Percentiles rank a stretch among this genome's conserved stretches.
phyloP scores from a whole-genome alignment of 2,797 vertebrate genomes.

The Hydrolagus colliei region DNA sequence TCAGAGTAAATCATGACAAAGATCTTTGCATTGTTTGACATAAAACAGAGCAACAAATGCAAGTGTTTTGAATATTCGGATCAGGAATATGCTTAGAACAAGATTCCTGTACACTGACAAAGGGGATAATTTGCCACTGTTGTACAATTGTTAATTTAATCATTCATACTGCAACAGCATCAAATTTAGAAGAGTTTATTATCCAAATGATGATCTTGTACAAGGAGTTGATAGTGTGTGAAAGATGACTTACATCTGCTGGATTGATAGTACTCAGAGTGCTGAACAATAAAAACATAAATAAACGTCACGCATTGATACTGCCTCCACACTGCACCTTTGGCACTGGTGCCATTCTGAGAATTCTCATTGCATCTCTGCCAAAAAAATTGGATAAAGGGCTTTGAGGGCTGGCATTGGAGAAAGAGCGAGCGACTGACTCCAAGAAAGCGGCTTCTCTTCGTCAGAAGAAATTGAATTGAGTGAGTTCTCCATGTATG shows the following conservation, averaged over 20 bases:
- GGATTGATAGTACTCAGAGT: neutral
- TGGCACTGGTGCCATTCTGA: neutral
- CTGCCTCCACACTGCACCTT: too few relatives aligned
- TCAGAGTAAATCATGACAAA: too few relatives aligned
- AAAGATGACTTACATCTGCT: slow-evolving; percentile 21
- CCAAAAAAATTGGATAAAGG: neutral
- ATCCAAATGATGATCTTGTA: slow-evolving; percentile 20
- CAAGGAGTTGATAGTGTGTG: slow-evolving; percentile 23
- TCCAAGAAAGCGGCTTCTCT: neutral
- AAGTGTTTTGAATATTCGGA: neutral
- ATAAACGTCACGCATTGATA: too few relatives aligned
- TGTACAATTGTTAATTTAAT: slow-evolving; percentile 18
- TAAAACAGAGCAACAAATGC: too few relatives aligned
- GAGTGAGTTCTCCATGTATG: neutral
- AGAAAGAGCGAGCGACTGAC: neutral
- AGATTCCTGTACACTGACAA: slow-evolving; percentile 3
- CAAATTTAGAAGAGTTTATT: slow-evolving; percentile 28
- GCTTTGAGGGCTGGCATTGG: neutral
- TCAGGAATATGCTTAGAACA: slow-evolving; percentile 17
- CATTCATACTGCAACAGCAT: neutral
- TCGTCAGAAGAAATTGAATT: neutral
- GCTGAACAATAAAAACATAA: too few relatives aligned
- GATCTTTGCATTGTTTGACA: too few relatives aligned
- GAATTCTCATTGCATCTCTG: neutral
- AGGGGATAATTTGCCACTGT: neutral